Conservation (phyloP, 1,140 invertebrate species). For the Neoseiulus cucumeris region DNA sequence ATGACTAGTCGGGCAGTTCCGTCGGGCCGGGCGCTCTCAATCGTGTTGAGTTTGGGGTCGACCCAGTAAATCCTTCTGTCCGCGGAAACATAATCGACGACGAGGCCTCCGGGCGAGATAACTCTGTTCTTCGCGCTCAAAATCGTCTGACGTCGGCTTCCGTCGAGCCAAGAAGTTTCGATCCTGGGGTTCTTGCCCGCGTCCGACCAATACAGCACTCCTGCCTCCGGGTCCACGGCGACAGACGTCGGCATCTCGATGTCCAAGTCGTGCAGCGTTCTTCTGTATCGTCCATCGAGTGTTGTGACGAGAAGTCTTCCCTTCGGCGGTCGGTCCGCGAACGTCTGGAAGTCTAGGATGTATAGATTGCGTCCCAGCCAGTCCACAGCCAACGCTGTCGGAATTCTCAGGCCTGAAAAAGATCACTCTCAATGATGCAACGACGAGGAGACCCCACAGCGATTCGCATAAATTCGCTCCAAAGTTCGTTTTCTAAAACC, state of each 20-base stretch:
- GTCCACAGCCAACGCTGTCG: constrained; percentile 64
- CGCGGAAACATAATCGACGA: constrained; percentile 64
- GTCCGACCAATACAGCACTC: constrained; percentile 69
- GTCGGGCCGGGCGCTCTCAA: constrained; percentile 68
- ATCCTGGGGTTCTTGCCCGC: constrained; percentile 60
- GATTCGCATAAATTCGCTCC: constrained; percentile 5
- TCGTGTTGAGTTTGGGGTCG: constrained; percentile 76
- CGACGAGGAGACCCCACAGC: no score
- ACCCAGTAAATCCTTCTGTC: constrained; percentile 81
- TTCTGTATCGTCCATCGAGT: constrained; percentile 66
- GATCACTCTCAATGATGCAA: no score
- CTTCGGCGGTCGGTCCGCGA: constrained; percentile 34
- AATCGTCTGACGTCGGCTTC: constrained; percentile 54
- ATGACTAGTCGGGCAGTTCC: constrained; percentile 44
- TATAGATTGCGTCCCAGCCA: constrained; percentile 75
- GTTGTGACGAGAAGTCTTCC: constrained; percentile 62
- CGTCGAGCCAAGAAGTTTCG: constrained; percentile 86
- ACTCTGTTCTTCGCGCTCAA: constrained; percentile 45
- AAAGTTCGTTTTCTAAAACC: neutral
- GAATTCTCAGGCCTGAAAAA: constrained; percentile 43
- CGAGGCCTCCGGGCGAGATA: constrained; percentile 59
- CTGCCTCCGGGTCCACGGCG: constrained; percentile 56
- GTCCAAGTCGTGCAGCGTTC: constrained; percentile 40
- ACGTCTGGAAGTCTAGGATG: constrained; percentile 66
- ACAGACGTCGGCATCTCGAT: constrained; percentile 64